A percentile compares a stretch with the other conserved stretches of the same genome.
Evolutionary conservation across 2,888 invertebrate species (phyloP).

Genomic region (Nomada fucata): DNA sequence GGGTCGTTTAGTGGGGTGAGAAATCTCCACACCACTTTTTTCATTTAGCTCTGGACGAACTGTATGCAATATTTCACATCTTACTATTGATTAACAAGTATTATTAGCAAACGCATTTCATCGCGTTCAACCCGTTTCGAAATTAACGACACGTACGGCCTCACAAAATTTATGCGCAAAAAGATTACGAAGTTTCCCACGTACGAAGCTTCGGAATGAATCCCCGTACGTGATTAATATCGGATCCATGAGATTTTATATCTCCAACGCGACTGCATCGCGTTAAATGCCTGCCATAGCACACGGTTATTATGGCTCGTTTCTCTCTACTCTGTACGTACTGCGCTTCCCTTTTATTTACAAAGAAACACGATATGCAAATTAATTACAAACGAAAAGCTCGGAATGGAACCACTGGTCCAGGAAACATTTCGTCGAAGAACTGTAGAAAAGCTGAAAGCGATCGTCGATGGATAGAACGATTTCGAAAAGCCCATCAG

Average conservation of each 20-base stretch:
- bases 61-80: too few relatives aligned
- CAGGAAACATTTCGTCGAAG: background rate
- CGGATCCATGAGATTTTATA: constrained; percentile 53
- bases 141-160: background rate
- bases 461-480: constrained; percentile 15
- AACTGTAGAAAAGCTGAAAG: constrained; percentile 6
- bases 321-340: background rate
- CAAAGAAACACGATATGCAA: constrained; percentile 1
- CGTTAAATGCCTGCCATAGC: constrained; percentile 27
- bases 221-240: constrained; percentile 47
- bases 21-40: too few relatives aligned
- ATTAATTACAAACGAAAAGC: constrained; percentile 30
- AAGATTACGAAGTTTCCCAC: constrained; percentile 11
- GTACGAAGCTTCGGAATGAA: constrained; percentile 25
- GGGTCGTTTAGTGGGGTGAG: too few relatives aligned
- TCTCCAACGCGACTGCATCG: constrained; percentile 33
- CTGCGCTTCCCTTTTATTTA: constrained; percentile 9
- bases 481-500: constrained; percentile 25
- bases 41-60: too few relatives aligned
- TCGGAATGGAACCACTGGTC: constrained; percentile 8
- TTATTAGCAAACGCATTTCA: background rate
- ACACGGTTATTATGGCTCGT: constrained; percentile 6
- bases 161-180: background rate
- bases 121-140: too few relatives aligned
- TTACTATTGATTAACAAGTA: too few relatives aligned